Evolutionary conservation across 1,140 invertebrate species (phyloP).

Genomic region (Dendroctonus ponderosae): DNA sequence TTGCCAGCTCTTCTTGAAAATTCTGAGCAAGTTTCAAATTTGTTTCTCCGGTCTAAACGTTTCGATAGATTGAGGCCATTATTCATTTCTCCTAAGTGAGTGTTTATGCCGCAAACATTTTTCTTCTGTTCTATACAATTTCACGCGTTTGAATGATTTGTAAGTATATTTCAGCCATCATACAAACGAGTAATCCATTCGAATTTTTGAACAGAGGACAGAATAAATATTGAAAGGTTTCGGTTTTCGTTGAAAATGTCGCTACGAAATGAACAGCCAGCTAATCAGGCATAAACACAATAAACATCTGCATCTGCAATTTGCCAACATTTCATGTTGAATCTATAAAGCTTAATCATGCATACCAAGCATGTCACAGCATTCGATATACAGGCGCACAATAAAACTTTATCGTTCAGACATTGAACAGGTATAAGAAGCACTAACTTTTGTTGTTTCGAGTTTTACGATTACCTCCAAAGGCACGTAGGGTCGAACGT

Average conservation of each 20-base stretch:
- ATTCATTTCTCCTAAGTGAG: too few relatives aligned
- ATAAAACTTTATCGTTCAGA: conserved; percentile 17
- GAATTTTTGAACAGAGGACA: too few relatives aligned
- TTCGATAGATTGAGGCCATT: background rate
- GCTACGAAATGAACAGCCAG: too few relatives aligned
- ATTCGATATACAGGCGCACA: conserved; percentile 8
- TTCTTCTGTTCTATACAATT: background rate
- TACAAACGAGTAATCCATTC: too few relatives aligned
- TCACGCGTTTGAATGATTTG: background rate
- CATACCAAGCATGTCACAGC: conserved; percentile 14
- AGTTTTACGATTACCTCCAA: conserved; percentile 10
- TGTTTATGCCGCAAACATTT: too few relatives aligned
- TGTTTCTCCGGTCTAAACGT: background rate
- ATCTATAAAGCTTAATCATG: conserved; percentile 7
- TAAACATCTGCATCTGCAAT: background rate
- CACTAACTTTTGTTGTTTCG: conserved; percentile 13
- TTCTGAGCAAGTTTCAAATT: background rate
- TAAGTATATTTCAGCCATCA: too few relatives aligned
- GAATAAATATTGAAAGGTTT: too few relatives aligned
- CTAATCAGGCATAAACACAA: too few relatives aligned
- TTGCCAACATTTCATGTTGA: conserved; percentile 2
- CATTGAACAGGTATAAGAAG: conserved; percentile 8
- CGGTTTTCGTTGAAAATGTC: too few relatives aligned
- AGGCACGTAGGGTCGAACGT: conserved; percentile 10
- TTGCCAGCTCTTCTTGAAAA: too few relatives aligned